Evolutionary conservation across 2,888 invertebrate species (phyloP), one percentile per base, ranked within the genome.

Genomic region (Cenopis cana): DNA sequence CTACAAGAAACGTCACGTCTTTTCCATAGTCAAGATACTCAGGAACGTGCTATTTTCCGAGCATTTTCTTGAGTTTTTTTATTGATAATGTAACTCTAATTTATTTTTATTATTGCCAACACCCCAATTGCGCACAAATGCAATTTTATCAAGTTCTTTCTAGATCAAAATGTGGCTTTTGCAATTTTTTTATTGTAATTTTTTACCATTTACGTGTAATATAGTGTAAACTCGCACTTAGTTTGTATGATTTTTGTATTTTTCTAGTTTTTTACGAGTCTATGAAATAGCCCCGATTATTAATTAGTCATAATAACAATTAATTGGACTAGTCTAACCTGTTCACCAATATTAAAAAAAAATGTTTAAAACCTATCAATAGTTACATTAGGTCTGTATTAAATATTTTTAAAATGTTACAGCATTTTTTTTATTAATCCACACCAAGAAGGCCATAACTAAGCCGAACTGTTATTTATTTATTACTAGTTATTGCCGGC

Each of bases 251-350:
- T 12, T 46, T 41, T 41, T 46, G n/a, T 46, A n/a, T 46, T 46
- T n/a, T n/a, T 46, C 6, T n/a, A 46, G 33, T 46, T 46, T 14
- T 46, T 46, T 46, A 46, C 0, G 46, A n/a, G 8, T 46, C n/a
- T n/a, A 46, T 46, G 1, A 46, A 46, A 46, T 46, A 41, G 41
- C 46, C 46, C 46, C 46, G 46, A 46, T n/a, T 46, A 6, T 46
- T 14, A n/a, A 46, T 46, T 46, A 46, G 46, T 46, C 46, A 46
- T n/a, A 46, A 46, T 46, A 46, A 46, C 46, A n/a, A 41, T 41
- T 4, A 6, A 46, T 46, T 46, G n/a, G n/a, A 46, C 46, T 46
- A 46, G 46, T 46, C 46, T 46, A n/a, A 46, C 8, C 6, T 46
- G 46, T 46, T 46, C 6, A 46, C 6, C 6, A 46, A n/a, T 46